phyloP scores from a whole-genome alignment of 1,140 invertebrate species.

The Magallana gigas region DNA sequence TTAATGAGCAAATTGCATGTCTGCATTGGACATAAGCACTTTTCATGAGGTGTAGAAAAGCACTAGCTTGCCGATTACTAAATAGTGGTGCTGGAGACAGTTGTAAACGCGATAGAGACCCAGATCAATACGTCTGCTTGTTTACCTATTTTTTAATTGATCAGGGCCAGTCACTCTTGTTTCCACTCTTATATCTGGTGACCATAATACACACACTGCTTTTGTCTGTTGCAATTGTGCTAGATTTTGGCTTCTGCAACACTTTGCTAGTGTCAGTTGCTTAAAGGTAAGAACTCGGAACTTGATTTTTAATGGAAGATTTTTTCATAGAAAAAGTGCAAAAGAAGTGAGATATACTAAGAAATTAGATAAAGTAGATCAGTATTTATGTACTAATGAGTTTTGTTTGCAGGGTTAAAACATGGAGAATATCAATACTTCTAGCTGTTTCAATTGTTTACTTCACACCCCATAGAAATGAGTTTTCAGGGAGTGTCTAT shows the following conservation, averaged over 20 bases:
- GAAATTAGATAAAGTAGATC: too few species aligned
- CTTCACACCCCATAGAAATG: not conserved
- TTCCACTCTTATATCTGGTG: not conserved
- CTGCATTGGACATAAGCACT: not conserved
- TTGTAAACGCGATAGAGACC: slow-evolving; percentile 1
- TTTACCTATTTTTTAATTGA: slow-evolving; percentile 33
- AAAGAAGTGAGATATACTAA: too few species aligned
- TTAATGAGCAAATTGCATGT: slow-evolving; percentile 20
- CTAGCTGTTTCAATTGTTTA: not conserved
- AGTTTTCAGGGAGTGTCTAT: not conserved
- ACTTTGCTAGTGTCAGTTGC: too few species aligned
- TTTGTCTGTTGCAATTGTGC: not conserved
- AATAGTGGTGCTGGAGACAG: not conserved
- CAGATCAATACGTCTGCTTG: slow-evolving; percentile 8
- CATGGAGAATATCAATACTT: slow-evolving; percentile 4
- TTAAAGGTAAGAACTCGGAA: too few species aligned
- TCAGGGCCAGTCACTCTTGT: slow-evolving; percentile 1
- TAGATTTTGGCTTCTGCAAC: not conserved
- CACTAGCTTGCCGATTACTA: not conserved
- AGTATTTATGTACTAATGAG: too few species aligned
- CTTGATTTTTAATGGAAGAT: too few species aligned
- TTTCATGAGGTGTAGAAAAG: slow-evolving; percentile 16
- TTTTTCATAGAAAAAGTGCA: too few species aligned
- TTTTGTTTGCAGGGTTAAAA: not conserved
- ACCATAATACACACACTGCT: not conserved